Conservation (phyloP, 2,797 vertebrate genomes). For the Eidolon dupreanum region DNA sequence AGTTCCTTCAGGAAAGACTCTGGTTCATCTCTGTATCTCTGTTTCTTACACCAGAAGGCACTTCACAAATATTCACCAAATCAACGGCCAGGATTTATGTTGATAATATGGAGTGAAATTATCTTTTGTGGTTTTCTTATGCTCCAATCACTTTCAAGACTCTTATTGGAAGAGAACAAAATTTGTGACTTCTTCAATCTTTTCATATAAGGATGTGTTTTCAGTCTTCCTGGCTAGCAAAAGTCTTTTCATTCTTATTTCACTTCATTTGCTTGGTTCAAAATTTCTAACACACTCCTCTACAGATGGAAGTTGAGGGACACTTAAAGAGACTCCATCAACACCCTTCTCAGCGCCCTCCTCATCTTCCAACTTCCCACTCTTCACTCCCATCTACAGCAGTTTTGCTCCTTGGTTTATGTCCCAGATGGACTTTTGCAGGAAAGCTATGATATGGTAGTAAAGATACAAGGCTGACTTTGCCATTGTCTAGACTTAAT, state of each 20-base stretch:
- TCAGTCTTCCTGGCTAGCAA: not conserved
- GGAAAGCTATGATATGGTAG: not conserved
- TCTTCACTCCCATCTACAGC: not conserved
- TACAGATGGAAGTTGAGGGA: not conserved
- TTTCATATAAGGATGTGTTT: not conserved
- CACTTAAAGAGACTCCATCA: not conserved
- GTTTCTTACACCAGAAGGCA: not conserved
- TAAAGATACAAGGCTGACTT: not conserved
- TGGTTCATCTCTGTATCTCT: slow-evolving; percentile 38
- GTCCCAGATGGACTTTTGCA: slow-evolving; percentile 5
- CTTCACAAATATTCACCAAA: not conserved
- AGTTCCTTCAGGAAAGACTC: not conserved
- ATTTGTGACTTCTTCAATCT: not conserved
- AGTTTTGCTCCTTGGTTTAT: not conserved
- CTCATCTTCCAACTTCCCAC: not conserved
- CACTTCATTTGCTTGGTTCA: not conserved
- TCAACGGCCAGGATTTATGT: not conserved
- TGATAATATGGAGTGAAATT: slow-evolving; percentile 10
- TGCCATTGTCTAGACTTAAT: slow-evolving; percentile 64
- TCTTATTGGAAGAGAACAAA: slow-evolving; percentile 30
- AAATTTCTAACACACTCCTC: slow-evolving; percentile 10
- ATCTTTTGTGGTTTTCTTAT: slow-evolving; percentile 17
- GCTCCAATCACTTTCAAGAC: not conserved
- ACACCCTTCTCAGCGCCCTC: not conserved
- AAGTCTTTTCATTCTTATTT: slow-evolving; percentile 8